Conservation (phyloP, 2,888 invertebrate genomes). For the Lasioglossum pauxillum region DNA sequence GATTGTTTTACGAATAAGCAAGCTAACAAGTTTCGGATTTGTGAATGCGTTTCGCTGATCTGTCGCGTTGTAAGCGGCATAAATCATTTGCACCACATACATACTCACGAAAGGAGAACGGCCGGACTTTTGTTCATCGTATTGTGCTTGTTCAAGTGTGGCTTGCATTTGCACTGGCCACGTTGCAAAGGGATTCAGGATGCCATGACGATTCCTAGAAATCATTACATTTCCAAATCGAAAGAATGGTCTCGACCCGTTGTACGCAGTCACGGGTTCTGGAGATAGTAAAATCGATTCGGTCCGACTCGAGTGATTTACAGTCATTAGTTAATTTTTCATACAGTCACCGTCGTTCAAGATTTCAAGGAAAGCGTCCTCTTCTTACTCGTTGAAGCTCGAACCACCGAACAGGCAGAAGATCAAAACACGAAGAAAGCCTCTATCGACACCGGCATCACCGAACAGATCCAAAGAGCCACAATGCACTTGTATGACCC, state of each 20-base stretch:
- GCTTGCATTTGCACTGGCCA: constrained; percentile 5
- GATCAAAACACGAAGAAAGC: constrained; percentile 95
- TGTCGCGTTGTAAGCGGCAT: not conserved
- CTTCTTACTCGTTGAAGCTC: constrained; percentile 97
- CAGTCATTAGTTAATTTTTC: constrained; percentile 70
- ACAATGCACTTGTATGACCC: constrained; percentile 97
- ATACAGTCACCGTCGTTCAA: constrained; percentile 98
- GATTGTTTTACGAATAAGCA: not conserved
- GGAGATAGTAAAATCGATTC: constrained; percentile 35
- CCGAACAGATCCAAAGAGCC: constrained; percentile 95
- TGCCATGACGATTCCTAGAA: not conserved
- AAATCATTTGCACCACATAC: not conserved
- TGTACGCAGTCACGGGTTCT: constrained; percentile 47
- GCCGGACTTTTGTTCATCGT: constrained; percentile 9
- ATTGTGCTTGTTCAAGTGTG: constrained; percentile 3
- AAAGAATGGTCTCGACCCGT: constrained; percentile 10
- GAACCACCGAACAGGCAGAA: constrained; percentile 94
- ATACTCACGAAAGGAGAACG: constrained; percentile 4
- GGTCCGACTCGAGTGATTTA: constrained; percentile 57
- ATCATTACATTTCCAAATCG: not conserved
- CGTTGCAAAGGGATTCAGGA: constrained; percentile 9
- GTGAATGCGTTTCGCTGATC: not conserved
- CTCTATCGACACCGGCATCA: constrained; percentile 96
- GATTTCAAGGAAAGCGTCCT: constrained; percentile 98
- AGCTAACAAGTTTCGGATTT: not conserved